Base-by-base conservation (phyloP, 2,113 vertebrate species). In the Polyodon spathula region DNA sequence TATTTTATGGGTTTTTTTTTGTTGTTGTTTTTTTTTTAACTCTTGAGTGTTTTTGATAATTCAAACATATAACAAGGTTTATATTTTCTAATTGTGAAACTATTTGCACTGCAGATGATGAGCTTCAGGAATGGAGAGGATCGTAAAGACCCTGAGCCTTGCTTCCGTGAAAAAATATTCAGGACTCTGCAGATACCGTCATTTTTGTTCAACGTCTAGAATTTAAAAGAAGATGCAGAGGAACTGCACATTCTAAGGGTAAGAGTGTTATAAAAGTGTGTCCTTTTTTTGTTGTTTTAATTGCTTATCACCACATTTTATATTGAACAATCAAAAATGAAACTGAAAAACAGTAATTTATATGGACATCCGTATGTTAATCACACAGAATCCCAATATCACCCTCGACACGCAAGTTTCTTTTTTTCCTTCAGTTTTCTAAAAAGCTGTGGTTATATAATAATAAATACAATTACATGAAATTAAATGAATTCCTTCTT, bases 191-290 rank as follows among this genome's bases (percentile, higher is more conserved):
- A 54, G 82, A 86, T 54, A 82, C 84, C 17, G 69, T 88, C 16
- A 70, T 93, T 76, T 87, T 87, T 58, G 80, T 96, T 37, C 89
- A 88, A 43, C 56, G 94, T 54, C 58, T 95, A 67, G 87, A 94
- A 71, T 97, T 96, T 63, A 95, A 90, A 89, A 86, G 93, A 98
- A 65, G 80, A 80, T 41, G 62, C 93, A 8, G 90, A 95, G 78
- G 95, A 97, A 64, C 80, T 97, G 63, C 90, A 89, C 39, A 90
- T 95, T 62, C 84, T 82, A 71, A 90, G 93, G 86, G 95, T 97
- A 86, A 66, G 72, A 5, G 40, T 60, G 58, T 55, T 1, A 54
- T 6, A 11, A 60, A 14, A 38, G 5, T 12, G 58, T 40, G 12
- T 46, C 8, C 10, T 56, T 15, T 10, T 37, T 37, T 56, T 37